Evolutionary conservation across 2,113 vertebrate genomes (phyloP), one percentile per base, ranked within the genome.

Genomic region (Cacatua alba): DNA sequence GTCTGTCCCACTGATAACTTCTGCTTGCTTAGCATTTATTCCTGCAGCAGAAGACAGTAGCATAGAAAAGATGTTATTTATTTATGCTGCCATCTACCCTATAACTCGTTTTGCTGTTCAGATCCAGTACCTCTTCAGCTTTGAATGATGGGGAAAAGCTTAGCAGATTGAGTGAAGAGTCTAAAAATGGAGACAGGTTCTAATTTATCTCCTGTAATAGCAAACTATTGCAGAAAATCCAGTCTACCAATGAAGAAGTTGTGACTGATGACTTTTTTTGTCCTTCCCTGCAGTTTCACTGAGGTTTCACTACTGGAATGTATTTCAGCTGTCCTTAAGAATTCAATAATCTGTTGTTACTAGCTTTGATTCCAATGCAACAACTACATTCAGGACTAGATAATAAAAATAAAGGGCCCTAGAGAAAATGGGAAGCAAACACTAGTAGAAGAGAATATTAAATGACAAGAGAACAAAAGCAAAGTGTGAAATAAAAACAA

Each of bases 401-500:
- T 76, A 96, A 92, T 59, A 31, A 97, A 94, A 96, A 95, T 62
- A 94, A 90, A 85, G 64, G 43, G 62, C 86, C 69, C 59, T 68
- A 55, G 68, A 91, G 96, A 92, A 94, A 94, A 92, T 49, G 69
- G 87, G 82, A 94, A 96, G 82, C 53, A 94, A 95, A 96, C 78
- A 80, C 13, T 94, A 60, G 39, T 80, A 88, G 82, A 85, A 74
- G 70, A 90, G 89, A 90, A 77, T 91, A 94, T 94, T 92, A 91
- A 87, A 92, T 95, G 86, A 94, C 77, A 70, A 82, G 86, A 81
- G 96, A 96, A 97, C 92, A 94, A 95, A 97, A 95, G 95, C 88
- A 95, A 94, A 94, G 96, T 91, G 86, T 65, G 89, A 95, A 97
- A 95, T 44, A 64, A 96, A 96, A 97, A 88, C 84, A 96, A 95